Conservation (phyloP, 2,888 invertebrate species). For the Papilio protenor region DNA sequence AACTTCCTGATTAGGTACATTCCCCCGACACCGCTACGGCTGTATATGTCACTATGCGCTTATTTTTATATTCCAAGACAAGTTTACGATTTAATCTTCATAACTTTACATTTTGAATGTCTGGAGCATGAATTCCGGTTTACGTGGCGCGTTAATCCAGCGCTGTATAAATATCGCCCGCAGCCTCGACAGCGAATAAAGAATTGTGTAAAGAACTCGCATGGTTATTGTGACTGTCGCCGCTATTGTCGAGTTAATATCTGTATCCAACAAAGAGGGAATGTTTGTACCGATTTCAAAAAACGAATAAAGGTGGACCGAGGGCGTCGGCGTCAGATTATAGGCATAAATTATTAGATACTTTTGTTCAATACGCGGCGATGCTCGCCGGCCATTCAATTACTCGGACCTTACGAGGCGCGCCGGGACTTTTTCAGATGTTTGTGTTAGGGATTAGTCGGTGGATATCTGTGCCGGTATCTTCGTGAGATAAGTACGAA, state of each 20-base stretch:
- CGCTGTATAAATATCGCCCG: conserved; percentile 61
- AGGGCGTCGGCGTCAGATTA: conserved; percentile 79
- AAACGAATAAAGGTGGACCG: conserved; percentile 71
- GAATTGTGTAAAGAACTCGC: conserved; percentile 66
- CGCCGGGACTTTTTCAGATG: conserved; percentile 82
- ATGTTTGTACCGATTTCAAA: conserved; percentile 69
- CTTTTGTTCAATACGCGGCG: conserved; percentile 82
- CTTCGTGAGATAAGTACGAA: conserved; percentile 84
- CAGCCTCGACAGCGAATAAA: conserved; percentile 66
- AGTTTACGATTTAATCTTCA: conserved; percentile 63
- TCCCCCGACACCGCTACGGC: conserved; percentile 56
- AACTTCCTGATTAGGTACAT: conserved; percentile 74
- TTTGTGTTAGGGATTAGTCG: conserved; percentile 82
- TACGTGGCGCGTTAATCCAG: conserved; percentile 62
- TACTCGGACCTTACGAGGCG: conserved; percentile 79
- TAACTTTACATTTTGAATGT: conserved; percentile 55
- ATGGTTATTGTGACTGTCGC: conserved; percentile 77
- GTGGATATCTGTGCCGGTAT: conserved; percentile 83
- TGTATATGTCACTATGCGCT: conserved; percentile 62
- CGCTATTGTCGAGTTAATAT: conserved; percentile 74
- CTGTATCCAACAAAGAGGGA: conserved; percentile 72
- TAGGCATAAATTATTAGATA: conserved; percentile 82
- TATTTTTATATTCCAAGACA: conserved; percentile 60
- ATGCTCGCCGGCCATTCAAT: conserved; percentile 78
- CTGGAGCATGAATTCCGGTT: conserved; percentile 57